Percentiles rank a stretch among this genome's conserved stretches.
Conservation (phyloP, 2,888 invertebrate species). For the Zeuzera pyrina region DNA sequence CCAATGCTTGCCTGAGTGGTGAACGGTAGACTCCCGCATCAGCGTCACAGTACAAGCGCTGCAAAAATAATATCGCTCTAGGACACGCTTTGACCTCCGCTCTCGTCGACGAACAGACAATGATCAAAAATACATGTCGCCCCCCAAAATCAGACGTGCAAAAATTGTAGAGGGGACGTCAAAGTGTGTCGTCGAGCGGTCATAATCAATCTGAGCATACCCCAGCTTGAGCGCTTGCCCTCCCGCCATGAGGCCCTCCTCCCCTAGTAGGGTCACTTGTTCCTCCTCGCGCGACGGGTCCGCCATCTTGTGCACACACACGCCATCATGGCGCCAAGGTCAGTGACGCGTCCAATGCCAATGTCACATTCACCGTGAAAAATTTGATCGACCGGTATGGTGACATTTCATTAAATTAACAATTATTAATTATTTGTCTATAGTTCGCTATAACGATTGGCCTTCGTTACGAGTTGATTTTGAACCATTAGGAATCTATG, state of each 20-base stretch:
- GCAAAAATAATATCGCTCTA: slow-evolving; percentile 77
- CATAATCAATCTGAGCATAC: slow-evolving; percentile 78
- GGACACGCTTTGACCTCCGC: slow-evolving; percentile 61
- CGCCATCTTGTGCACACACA: slow-evolving; percentile 90
- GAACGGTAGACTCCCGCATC: slow-evolving; percentile 82
- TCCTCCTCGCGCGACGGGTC: slow-evolving; percentile 97
- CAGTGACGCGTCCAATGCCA: slow-evolving; percentile 80
- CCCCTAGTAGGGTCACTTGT: slow-evolving; percentile 95
- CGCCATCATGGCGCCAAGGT: slow-evolving; percentile 69
- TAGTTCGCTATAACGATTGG: background rate
- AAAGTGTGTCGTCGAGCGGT: slow-evolving; percentile 48
- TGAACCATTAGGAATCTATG: background rate
- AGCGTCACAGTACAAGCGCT: slow-evolving; percentile 82
- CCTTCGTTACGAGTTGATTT: background rate
- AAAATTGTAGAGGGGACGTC: slow-evolving; percentile 34
- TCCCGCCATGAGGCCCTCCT: slow-evolving; percentile 94
- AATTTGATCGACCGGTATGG: slow-evolving; percentile 15
- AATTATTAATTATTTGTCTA: background rate
- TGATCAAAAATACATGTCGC: slow-evolving; percentile 3
- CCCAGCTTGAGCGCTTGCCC: slow-evolving; percentile 98
- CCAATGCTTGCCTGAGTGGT: slow-evolving; percentile 84
- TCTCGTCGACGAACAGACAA: slow-evolving; percentile 7
- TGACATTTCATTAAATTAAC: background rate
- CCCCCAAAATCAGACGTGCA: too few relatives aligned
- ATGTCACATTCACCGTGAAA: slow-evolving; percentile 53